These are phyloP conservation scores for Branchellion lobata DNA, from an alignment of 2,888 invertebrate species.

Conservation along the genomic window DNA sequence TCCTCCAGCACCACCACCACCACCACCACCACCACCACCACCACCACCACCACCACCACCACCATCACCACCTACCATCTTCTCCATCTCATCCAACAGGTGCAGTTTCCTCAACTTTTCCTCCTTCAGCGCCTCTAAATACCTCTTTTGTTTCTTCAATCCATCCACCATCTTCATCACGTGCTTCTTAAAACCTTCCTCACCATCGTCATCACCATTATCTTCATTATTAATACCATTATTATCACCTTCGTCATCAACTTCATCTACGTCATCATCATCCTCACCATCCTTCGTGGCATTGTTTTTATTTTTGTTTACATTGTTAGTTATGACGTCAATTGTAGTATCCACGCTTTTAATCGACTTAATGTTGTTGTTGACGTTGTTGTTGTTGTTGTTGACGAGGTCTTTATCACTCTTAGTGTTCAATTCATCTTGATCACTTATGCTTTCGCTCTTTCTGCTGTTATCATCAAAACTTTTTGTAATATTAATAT, in stretches of 20 bases:
- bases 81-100: neutral
- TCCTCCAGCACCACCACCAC: too few relatives aligned
- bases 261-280: neutral
- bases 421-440: neutral
- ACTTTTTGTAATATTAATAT: neutral
- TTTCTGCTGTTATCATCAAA: neutral
- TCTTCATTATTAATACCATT: neutral
- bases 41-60: too few relatives aligned
- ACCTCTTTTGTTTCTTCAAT: neutral
- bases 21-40: too few relatives aligned
- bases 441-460: neutral
- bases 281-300: neutral
- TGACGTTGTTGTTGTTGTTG: too few relatives aligned
- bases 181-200: neutral
- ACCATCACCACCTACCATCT: neutral
- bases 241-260: neutral
- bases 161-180: neutral
- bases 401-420: neutral
- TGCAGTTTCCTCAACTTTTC: neutral
- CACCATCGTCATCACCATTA: neutral
- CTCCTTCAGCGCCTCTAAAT: neutral
- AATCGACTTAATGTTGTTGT: too few relatives aligned
- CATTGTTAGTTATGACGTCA: too few relatives aligned
- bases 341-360: too few relatives aligned
- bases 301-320: too few relatives aligned